Evolutionary conservation across 2,797 vertebrate genomes (phyloP).

Genomic region (Neomorphus geoffroyi): DNA sequence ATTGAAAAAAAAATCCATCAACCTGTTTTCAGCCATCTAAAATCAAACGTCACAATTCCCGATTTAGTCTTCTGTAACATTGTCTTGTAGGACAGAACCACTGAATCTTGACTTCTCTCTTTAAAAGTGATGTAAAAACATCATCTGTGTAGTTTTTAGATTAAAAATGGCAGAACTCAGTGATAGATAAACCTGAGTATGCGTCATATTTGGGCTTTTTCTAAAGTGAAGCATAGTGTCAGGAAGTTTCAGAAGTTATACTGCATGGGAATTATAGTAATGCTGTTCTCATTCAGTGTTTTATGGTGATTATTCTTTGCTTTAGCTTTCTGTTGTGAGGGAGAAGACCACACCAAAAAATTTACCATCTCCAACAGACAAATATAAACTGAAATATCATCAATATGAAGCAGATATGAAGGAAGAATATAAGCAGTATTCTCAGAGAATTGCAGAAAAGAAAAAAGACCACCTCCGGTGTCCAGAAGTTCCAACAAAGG

Average conservation of each 20-base stretch:
- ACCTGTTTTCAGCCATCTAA: not conserved
- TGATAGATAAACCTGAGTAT: not conserved
- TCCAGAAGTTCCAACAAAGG: constrained; percentile 21
- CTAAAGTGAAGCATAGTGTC: not conserved
- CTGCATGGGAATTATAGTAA: not conserved
- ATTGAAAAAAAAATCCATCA: not conserved
- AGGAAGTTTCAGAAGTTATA: not conserved
- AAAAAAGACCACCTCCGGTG: not conserved
- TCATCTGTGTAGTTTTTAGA: not conserved
- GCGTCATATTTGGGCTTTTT: not conserved
- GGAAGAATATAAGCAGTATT: constrained; percentile 60
- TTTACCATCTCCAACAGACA: constrained; percentile 56
- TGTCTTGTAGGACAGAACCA: not conserved
- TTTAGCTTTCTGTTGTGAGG: constrained; percentile 40
- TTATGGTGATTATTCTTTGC: constrained; percentile 2
- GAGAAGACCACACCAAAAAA: constrained; percentile 67
- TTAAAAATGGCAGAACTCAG: not conserved
- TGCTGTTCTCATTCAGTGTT: not conserved
- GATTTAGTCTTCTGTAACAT: not conserved
- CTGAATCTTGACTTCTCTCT: not conserved
- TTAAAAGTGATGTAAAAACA: not conserved
- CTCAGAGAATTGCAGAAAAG: constrained; percentile 53
- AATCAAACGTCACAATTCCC: not conserved
- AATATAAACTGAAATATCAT: constrained; percentile 63
- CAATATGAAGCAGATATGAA: constrained; percentile 67